Evolutionary conservation across 2,113 vertebrate species (phyloP).

Genomic region (Nestor notabilis): DNA sequence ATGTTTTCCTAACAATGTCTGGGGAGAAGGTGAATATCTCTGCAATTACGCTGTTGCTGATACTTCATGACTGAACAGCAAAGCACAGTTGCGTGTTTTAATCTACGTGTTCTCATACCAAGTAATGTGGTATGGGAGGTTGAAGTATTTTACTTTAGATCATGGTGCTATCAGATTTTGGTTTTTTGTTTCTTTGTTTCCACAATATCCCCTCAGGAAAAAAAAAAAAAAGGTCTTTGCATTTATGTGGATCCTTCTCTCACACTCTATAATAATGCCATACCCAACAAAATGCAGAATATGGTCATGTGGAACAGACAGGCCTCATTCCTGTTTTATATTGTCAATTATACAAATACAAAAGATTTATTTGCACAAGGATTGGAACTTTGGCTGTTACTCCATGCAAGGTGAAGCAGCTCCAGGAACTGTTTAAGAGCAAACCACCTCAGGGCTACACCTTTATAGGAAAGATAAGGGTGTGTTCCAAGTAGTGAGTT

Average conservation of each 20-base stretch:
- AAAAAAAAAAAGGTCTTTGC: background rate
- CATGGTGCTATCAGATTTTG: background rate
- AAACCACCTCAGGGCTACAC: background rate
- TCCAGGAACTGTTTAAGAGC: background rate
- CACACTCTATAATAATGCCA: background rate
- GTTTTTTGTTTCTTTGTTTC: background rate
- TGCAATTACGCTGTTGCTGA: background rate
- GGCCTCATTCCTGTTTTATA: background rate
- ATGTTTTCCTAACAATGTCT: background rate
- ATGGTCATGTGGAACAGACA: background rate
- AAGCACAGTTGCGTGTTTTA: background rate
- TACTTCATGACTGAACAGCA: background rate
- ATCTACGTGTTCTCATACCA: background rate
- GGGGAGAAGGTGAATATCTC: background rate
- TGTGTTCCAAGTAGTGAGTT: background rate
- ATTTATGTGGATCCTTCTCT: background rate
- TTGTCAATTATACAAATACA: background rate
- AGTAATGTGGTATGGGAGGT: background rate
- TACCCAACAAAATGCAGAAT: background rate
- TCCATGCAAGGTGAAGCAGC: background rate
- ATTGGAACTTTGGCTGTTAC: background rate
- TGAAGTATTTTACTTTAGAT: background rate
- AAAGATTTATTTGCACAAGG: background rate
- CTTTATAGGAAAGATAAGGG: background rate
- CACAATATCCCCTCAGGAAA: background rate